Evolutionary conservation across 2,888 invertebrate species (phyloP), one percentile per base, ranked within the genome.

Genomic region (Polyploca ridens): DNA sequence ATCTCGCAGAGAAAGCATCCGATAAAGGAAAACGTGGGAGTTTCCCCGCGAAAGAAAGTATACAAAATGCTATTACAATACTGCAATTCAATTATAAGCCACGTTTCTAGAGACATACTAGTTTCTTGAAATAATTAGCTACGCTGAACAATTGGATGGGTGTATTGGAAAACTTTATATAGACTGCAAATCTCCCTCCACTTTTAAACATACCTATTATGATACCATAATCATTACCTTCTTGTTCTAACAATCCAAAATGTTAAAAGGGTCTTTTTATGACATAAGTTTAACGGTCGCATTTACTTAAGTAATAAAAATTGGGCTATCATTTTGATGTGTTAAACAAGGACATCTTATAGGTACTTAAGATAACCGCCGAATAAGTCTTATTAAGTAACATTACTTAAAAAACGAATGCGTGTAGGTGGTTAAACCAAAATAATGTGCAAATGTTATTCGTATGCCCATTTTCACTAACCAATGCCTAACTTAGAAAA

Each of bases 1-100:
- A 90, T 89, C 87, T 85, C 73, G 71, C 79, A 84, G 88, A 87
- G 92, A 92, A 91, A 90, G 90, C 89, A 78, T 84, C 78, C 83
- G 83, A 90, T 90, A 85, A 83, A 88, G 89, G 88, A 91, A 91
- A 93, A 91, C 93, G 93, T 93, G 93, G 89, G 93, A 93, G 84
- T 80, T 73, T 69, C 64, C 77, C 80, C 77, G 63, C 72, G 76
- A 84, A 90, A 84, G 90, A 92, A 91, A 90, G 90, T 88, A 84
- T 78, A 85, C 75, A 81, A 82, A 83, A 82, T 80, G 77, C 70
- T 71, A 79, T 75, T 74, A 86, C 84, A 82, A 82, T 78, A 83
- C 81, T 73, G 75, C 76, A 79, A 81, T 82, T 77, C 80, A 83
- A 86, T 86, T 84, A 82, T 79, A 79, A 79, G 81, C 77, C 80